phyloP scores from a whole-genome alignment of 1,140 invertebrate genomes.

The Agraylea sexmaculata region DNA sequence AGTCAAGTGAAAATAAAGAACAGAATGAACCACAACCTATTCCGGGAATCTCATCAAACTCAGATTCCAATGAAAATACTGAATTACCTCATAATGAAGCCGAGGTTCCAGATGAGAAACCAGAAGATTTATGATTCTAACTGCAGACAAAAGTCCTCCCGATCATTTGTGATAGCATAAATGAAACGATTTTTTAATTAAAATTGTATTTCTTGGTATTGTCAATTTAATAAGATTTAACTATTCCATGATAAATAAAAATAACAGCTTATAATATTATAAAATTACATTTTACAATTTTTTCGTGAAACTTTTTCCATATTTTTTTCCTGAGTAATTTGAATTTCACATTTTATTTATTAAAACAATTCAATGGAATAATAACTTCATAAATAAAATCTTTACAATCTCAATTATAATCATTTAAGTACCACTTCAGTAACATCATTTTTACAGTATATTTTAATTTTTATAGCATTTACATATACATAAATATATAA shows the following conservation, averaged over 20 bases:
- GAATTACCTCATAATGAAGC: too few species aligned
- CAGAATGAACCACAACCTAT: not conserved
- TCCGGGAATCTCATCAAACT: not conserved
- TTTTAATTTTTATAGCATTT: constrained; percentile 22
- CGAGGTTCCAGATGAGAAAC: too few species aligned
- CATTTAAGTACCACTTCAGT: constrained; percentile 11
- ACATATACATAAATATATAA: constrained; percentile 23
- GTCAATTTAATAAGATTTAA: constrained; percentile 21
- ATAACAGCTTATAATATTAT: constrained; percentile 12
- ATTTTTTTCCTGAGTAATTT: constrained; percentile 4
- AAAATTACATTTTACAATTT: constrained; percentile 16
- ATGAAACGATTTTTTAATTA: constrained; percentile 16
- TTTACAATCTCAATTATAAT: constrained; percentile 22
- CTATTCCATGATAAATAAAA: constrained; percentile 17
- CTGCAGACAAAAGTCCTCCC: too few species aligned
- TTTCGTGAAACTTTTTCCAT: constrained; percentile 5
- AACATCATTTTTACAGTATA: constrained; percentile 18
- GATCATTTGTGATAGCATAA: too few species aligned
- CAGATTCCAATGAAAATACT: not conserved
- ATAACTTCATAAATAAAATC: constrained; percentile 20
- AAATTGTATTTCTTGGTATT: constrained; percentile 21
- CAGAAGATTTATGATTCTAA: too few species aligned
- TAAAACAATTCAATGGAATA: constrained; percentile 9
- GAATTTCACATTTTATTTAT: constrained; percentile 3
- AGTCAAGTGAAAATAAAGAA: constrained; percentile 1